Conservation (phyloP, 2,888 invertebrate genomes). For the Trisateles emortualis region DNA sequence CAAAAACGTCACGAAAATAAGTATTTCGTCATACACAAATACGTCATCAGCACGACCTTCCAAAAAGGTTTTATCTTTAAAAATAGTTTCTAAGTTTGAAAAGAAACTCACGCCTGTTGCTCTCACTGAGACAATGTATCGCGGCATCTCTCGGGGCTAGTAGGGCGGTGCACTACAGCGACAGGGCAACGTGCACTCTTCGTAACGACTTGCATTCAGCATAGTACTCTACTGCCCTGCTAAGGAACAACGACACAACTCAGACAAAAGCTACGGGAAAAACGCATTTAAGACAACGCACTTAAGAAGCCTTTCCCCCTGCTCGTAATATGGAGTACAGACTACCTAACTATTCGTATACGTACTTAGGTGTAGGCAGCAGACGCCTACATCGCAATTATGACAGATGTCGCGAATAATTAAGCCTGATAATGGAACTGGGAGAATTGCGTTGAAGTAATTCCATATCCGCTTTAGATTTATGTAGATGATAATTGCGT, state of each 20-base stretch:
- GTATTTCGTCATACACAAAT: background rate
- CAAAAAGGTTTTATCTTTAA: background rate
- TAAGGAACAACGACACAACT: no score
- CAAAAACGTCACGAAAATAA: no score
- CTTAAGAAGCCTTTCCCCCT: no score
- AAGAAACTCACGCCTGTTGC: conserved; percentile 44
- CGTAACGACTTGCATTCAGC: conserved; percentile 74
- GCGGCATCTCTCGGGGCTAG: conserved; percentile 40
- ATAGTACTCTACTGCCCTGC: background rate
- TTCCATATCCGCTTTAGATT: background rate
- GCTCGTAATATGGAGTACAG: no score
- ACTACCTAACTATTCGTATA: background rate
- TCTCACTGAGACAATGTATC: conserved; percentile 35
- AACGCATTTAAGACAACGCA: no score
- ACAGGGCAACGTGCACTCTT: conserved; percentile 62
- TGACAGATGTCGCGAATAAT: conserved; percentile 17
- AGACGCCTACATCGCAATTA: conserved; percentile 16
- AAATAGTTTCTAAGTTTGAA: conserved; percentile 19
- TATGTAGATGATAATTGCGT: background rate
- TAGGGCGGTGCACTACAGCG: conserved; percentile 50
- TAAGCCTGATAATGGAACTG: conserved; percentile 8
- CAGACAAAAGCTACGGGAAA: no score
- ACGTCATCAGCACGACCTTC: background rate
- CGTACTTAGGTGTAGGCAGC: conserved; percentile 13
- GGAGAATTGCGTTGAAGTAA: background rate